Conservation (phyloP, 2,797 vertebrate genomes). For the Myotis daubentonii region DNA sequence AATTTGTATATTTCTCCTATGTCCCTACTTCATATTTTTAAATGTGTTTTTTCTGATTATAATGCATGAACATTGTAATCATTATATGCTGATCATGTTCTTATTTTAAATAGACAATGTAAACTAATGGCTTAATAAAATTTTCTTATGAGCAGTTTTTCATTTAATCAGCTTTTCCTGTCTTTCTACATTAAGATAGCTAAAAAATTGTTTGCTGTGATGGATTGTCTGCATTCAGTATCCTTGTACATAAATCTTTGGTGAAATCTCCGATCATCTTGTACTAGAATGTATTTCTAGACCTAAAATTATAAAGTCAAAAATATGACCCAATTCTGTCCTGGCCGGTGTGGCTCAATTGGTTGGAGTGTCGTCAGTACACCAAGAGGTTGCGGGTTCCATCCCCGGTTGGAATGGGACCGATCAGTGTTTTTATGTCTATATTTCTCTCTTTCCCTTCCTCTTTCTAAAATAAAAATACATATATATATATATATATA, state of each 20-base stretch:
- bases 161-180: not conserved
- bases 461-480: not conserved
- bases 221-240: not conserved
- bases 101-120: slow-evolving; percentile 37
- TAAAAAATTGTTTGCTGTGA: not conserved
- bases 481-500: not conserved
- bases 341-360: not conserved
- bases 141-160: not conserved
- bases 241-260: not conserved
- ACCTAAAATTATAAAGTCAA: not conserved
- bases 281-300: slow-evolving; percentile 23
- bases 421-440: not conserved
- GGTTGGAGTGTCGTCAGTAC: not conserved
- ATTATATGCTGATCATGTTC: slow-evolving; percentile 1
- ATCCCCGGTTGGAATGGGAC: not conserved
- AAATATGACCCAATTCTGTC: not conserved
- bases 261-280: not conserved
- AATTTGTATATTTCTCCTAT: not conserved
- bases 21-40: not conserved
- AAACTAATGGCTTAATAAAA: not conserved
- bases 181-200: not conserved
- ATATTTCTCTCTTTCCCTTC: not conserved
- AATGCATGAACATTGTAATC: not conserved
- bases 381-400: not conserved
- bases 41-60: not conserved